These are phyloP conservation scores for Leistus spinibarbis DNA, from an alignment of 2,888 invertebrate species.

Conservation along the genomic window DNA sequence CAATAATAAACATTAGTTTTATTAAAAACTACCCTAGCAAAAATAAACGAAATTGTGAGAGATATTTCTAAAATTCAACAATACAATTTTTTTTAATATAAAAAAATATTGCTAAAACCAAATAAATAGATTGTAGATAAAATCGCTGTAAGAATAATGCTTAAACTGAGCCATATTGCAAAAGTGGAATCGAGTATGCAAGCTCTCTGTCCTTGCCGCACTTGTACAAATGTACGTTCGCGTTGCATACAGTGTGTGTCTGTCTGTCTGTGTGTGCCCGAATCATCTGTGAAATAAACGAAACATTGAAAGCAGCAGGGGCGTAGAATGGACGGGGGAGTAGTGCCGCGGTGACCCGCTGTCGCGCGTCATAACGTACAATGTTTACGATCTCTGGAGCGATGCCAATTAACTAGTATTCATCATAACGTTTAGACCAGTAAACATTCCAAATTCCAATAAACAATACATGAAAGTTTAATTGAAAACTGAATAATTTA, in stretches of 20 bases:
- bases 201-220: background rate
- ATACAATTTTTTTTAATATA: too few species aligned
- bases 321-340: background rate
- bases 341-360: background rate
- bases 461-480: background rate
- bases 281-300: slow-evolving; percentile 4
- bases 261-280: background rate
- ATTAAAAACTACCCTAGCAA: too few species aligned
- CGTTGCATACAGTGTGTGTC: background rate
- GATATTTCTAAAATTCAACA: too few species aligned
- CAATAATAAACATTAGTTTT: too few species aligned
- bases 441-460: slow-evolving; percentile 2
- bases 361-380: background rate
- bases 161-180: too few species aligned
- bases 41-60: too few species aligned
- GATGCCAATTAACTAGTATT: slow-evolving; percentile 9
- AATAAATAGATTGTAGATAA: too few species aligned
- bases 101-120: too few species aligned
- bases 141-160: too few species aligned
- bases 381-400: slow-evolving; percentile 8
- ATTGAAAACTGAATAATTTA: background rate
- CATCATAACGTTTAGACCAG: background rate
- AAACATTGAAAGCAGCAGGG: background rate
- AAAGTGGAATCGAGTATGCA: background rate
- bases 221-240: background rate